Conservation (phyloP, 2,888 invertebrate species). For the Cephus nigrinus region DNA sequence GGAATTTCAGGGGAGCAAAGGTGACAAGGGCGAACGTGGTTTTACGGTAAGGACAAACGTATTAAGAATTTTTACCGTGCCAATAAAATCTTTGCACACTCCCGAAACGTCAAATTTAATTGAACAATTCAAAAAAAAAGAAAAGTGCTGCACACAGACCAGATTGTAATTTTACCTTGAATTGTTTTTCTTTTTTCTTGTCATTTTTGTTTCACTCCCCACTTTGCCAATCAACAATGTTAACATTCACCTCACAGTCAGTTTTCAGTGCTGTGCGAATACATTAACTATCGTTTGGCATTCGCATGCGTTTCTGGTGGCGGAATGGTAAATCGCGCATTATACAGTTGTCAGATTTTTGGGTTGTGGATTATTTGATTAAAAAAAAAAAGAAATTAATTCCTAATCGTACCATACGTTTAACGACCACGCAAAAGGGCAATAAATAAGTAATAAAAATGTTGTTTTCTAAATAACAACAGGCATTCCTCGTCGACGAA, state of each 20-base stretch:
- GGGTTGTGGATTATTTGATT: too few relatives aligned
- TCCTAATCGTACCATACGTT: too few relatives aligned
- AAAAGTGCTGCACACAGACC: slow-evolving; percentile 5
- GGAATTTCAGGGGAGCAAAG: slow-evolving; percentile 76
- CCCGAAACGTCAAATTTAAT: not conserved
- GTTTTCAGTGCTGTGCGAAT: not conserved
- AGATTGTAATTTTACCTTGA: not conserved
- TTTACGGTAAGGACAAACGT: slow-evolving; percentile 74
- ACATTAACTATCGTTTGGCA: slow-evolving; percentile 2
- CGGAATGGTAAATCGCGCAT: slow-evolving; percentile 1
- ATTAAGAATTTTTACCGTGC: slow-evolving; percentile 1
- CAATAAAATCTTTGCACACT: slow-evolving; percentile 1
- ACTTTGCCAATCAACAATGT: too few relatives aligned
- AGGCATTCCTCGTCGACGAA: too few relatives aligned
- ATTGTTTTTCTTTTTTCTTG: not conserved
- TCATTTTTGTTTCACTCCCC: not conserved
- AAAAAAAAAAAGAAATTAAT: too few relatives aligned
- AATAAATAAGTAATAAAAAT: too few relatives aligned
- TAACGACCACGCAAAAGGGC: too few relatives aligned
- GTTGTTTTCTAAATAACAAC: too few relatives aligned
- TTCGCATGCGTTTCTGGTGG: slow-evolving; percentile 4
- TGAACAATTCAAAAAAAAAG: not conserved
- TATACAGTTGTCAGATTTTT: too few relatives aligned
- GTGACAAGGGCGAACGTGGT: slow-evolving; percentile 80
- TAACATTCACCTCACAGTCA: not conserved